These are phyloP conservation scores for Ericerus pela DNA, from an alignment of 1,140 invertebrate genomes.

Conservation along the genomic window DNA sequence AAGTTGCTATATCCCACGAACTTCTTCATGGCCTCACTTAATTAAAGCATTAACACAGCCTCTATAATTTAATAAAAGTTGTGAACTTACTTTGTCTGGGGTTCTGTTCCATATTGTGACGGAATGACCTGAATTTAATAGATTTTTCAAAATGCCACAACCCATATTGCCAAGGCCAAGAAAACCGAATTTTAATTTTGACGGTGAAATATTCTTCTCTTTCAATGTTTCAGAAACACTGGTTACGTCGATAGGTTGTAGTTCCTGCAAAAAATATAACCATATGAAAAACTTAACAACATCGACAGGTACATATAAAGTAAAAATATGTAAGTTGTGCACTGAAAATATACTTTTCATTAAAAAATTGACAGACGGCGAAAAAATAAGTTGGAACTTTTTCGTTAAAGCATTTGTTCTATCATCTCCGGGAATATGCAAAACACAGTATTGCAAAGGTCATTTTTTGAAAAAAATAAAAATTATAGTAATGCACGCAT, in stretches of 20 bases:
- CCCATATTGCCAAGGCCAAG: conserved; percentile 92
- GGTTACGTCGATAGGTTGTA: conserved; percentile 57
- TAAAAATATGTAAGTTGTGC: not conserved
- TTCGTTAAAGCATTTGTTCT: too few species aligned
- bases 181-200: conserved; percentile 80
- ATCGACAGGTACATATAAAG: too few species aligned
- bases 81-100: conserved; percentile 73
- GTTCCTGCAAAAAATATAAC: conserved; percentile 36
- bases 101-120: conserved; percentile 91
- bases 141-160: conserved; percentile 86
- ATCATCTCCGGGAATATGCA: too few species aligned
- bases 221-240: conserved; percentile 61
- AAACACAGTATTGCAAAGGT: too few species aligned
- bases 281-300: too few species aligned
- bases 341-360: not conserved
- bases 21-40: not conserved
- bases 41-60: not conserved
- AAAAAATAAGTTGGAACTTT: too few species aligned
- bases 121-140: conserved; percentile 83
- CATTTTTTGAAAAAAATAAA: too few species aligned
- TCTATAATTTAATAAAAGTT: too few species aligned
- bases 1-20: not conserved
- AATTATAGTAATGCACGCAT: too few species aligned
- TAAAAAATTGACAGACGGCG: too few species aligned
- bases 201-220: conserved; percentile 74